Conservation (phyloP, 2,888 invertebrate genomes). For the Muschampia plurimacula region DNA sequence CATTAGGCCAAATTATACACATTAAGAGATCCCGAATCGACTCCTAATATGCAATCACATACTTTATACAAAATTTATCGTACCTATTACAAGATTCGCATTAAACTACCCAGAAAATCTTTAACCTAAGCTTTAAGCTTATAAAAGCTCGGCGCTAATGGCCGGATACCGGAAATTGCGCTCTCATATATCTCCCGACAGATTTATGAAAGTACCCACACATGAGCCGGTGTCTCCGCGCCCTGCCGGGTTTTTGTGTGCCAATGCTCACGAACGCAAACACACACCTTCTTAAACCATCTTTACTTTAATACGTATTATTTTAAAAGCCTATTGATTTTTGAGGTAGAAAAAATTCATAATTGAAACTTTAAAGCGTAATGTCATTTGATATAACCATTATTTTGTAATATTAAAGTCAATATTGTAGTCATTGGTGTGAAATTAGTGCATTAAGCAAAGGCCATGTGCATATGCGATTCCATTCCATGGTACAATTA, state of each 20-base stretch:
- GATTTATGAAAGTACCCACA: slow-evolving; percentile 94
- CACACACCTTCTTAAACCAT: slow-evolving; percentile 52
- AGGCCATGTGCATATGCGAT: slow-evolving; percentile 19
- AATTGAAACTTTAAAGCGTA: neutral
- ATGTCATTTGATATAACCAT: no score
- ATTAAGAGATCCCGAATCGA: slow-evolving; percentile 84
- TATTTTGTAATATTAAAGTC: no score
- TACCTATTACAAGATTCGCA: slow-evolving; percentile 86
- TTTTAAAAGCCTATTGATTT: slow-evolving; percentile 80
- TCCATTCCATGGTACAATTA: slow-evolving; percentile 42
- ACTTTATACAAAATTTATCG: slow-evolving; percentile 85
- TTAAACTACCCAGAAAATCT: slow-evolving; percentile 86
- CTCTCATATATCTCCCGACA: slow-evolving; percentile 95
- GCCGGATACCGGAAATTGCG: slow-evolving; percentile 96
- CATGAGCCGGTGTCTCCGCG: slow-evolving; percentile 82
- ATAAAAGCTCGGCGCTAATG: slow-evolving; percentile 90
- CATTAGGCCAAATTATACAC: slow-evolving; percentile 84
- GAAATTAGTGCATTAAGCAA: neutral
- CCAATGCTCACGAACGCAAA: slow-evolving; percentile 46
- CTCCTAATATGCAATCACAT: slow-evolving; percentile 85
- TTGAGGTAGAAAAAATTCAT: slow-evolving; percentile 40
- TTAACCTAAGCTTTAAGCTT: slow-evolving; percentile 87
- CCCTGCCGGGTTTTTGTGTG: slow-evolving; percentile 55
- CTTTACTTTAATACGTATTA: slow-evolving; percentile 77
- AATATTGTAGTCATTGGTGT: neutral